phyloP scores from a whole-genome alignment of 1,140 invertebrate species.

The Radopholus similis region DNA sequence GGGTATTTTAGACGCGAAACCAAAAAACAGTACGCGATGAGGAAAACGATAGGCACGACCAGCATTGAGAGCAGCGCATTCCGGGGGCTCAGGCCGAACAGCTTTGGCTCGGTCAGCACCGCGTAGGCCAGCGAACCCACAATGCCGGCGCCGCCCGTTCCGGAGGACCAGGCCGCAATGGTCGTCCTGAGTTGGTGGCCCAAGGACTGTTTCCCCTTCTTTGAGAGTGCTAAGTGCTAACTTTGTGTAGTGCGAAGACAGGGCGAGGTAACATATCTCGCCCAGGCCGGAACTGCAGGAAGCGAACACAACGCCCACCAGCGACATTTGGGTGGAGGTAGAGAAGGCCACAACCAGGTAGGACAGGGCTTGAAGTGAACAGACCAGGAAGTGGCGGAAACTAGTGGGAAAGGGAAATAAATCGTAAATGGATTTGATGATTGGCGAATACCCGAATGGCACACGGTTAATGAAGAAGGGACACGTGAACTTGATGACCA shows the following conservation, averaged over 20 bases:
- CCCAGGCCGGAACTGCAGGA: conserved; percentile 36
- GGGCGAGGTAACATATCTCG: conserved; percentile 35
- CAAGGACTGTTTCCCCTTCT: not conserved
- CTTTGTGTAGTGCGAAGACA: conserved; percentile 32
- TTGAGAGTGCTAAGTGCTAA: not conserved
- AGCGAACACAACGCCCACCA: conserved; percentile 41
- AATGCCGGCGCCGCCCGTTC: conserved; percentile 49
- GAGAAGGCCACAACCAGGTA: conserved; percentile 40
- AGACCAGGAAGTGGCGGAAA: conserved; percentile 36
- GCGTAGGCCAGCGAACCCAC: conserved; percentile 47
- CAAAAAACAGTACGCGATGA: conserved; percentile 29
- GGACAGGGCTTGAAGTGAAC: conserved; percentile 26
- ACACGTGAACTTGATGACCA: conserved; percentile 37
- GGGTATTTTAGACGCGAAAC: not conserved
- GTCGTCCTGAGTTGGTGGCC: conserved; percentile 33
- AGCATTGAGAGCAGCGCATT: conserved; percentile 40
- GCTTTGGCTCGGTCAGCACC: conserved; percentile 37
- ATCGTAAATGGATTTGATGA: not conserved
- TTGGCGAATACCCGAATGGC: conserved; percentile 15
- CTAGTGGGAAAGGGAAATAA: conserved; percentile 11
- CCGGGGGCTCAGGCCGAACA: conserved; percentile 22
- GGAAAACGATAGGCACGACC: conserved; percentile 36
- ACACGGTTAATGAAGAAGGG: conserved; percentile 47
- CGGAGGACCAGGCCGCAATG: conserved; percentile 47
- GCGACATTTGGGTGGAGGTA: conserved; percentile 14